Evolutionary conservation across 2,888 invertebrate species (phyloP), one percentile per base, ranked within the genome.

Genomic region (Panopea generosa): DNA sequence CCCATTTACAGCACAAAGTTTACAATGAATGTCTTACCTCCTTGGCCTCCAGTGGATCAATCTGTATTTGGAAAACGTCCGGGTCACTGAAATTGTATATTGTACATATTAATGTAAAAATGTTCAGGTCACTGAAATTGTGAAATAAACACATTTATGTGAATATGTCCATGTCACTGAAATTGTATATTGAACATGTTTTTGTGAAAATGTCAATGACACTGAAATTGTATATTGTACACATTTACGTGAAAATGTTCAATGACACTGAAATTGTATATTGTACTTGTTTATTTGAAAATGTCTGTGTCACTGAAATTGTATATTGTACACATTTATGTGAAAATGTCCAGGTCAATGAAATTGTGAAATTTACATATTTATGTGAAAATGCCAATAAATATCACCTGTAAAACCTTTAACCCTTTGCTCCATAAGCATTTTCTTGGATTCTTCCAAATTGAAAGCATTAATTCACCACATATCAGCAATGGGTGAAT

Each of bases 241-340:
- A 40, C 22, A 55, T 24, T 24, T 11, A 11, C 11, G 6, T 49
- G 18, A n/a, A n/a, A n/a, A n/a, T n/a, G n/a, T n/a, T 40, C 16
- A 14, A 11, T n/a, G 16, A 40, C 43, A 40, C 11, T 40, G 43
- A 40, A 40, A 40, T 16, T 14, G 43, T 40, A 11, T 14, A 14
- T 14, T 40, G 16, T 14, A 40, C 11, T n/a, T n/a, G n/a, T n/a
- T n/a, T n/a, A n/a, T 18, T 69, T 73, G 55, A 86, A 73, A 9
- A 91, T 87, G 0, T 73, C 74, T 38, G 86, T 83, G 78, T 90
- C 90, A 88, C 92, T 91, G 84, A 6, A 88, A 84, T n/a, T 75
- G 66, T 18, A 73, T 9, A 65, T 16, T 9, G 9, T 1, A 60
- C 3, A 40, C 22, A 55, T 24, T 24, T 11, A 11, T 22, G 6